Conservation (phyloP, 1,140 invertebrate species). For the Arion vulgaris region DNA sequence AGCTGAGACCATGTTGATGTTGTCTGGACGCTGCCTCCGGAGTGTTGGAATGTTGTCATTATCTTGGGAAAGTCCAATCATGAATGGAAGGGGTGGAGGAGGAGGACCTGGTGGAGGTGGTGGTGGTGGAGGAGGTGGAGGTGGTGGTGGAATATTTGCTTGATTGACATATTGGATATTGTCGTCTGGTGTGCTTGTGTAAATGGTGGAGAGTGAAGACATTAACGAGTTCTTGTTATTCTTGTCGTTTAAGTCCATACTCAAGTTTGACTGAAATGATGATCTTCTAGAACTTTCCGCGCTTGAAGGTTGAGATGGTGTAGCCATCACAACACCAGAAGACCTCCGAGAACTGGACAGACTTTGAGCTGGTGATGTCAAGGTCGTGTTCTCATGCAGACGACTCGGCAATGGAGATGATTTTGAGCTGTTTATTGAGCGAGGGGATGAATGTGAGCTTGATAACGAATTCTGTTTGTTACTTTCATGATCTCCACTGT, state of each 20-base stretch:
- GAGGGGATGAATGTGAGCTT: neutral
- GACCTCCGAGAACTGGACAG: neutral
- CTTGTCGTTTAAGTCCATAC: slow-evolving; percentile 44
- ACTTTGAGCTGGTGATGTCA: neutral
- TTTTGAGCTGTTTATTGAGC: neutral
- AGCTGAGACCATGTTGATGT: neutral
- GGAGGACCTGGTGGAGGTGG: slow-evolving; percentile 44
- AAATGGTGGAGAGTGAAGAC: neutral
- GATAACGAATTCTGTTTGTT: neutral
- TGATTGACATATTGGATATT: neutral
- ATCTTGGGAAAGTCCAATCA: slow-evolving; percentile 17
- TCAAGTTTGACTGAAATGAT: slow-evolving; percentile 43
- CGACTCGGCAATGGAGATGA: neutral
- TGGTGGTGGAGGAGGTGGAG: slow-evolving; percentile 42
- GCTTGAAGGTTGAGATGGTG: slow-evolving; percentile 49
- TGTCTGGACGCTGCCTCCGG: neutral
- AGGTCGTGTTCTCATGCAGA: neutral
- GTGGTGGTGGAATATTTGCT: slow-evolving; percentile 34
- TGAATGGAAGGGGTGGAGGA: neutral
- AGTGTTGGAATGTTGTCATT: slow-evolving; percentile 14
- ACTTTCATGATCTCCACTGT: slow-evolving; percentile 20
- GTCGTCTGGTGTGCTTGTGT: neutral
- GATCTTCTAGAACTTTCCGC: slow-evolving; percentile 43
- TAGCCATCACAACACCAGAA: neutral
- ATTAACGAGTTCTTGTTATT: neutral